Evolutionary conservation across 2,888 invertebrate genomes (phyloP), one percentile per base, ranked within the genome.

Genomic region (Eupsilia transversa): DNA sequence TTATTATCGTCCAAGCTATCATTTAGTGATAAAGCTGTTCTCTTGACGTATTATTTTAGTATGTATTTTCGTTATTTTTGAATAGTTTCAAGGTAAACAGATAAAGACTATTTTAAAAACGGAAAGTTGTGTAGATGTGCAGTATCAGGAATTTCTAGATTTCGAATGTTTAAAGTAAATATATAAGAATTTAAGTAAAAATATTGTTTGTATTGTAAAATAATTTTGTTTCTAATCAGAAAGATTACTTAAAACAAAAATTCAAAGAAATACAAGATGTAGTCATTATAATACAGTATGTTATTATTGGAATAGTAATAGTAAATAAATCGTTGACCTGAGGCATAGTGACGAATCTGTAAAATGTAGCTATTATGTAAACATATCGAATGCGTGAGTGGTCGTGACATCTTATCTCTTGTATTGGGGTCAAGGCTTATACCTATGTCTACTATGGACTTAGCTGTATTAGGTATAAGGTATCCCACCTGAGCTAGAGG

Each of bases 341-440:
- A 56, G 35, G 43, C 57, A 54, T 49, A 33, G 65, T 74, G 61
- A 74, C 65, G 57, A 72, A 86, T 78, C 60, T 73, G 69, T 69
- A 61, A 73, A 75, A 76, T 41, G 35, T 71, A 20, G 69, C 30
- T 60, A 79, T 86, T 86, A 86, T 86, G 86, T 86, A 85, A 86
- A 85, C 67, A 77, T 72, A 73, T 63, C 49, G 61, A 74, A 82
- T 77, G 76, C 52, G 63, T 67, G 75, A 70, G 64, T 56, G 79
- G 56, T 86, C 85, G 77, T 86, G 85, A 79, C 81, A 85, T 72
- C 70, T 77, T 75, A 74, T 77, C 73, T 74, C 27, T 80, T 85
- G 80, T 79, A 86, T 79, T 59, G 83, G 60, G 86, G 85, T 86
- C 86, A 86, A 86, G 86, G 86, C 65, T 81, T 59, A 64, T 57